Evolutionary conservation across 2,113 vertebrate genomes (phyloP).

Genomic region (Calypte anna): DNA sequence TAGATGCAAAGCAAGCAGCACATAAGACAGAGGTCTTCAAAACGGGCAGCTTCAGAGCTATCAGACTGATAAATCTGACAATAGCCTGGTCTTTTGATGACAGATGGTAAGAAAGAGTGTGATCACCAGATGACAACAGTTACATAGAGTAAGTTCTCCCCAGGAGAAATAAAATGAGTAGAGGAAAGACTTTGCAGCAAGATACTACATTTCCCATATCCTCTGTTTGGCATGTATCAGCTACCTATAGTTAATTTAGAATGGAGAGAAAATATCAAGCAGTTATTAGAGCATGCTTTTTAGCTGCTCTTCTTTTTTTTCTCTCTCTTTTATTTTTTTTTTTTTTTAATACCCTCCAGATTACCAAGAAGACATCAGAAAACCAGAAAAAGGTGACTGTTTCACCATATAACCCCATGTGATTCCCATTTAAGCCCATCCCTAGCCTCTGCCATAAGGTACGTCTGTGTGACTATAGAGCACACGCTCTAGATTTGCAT

Average conservation of each 20-base stretch:
- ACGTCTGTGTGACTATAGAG: not conserved
- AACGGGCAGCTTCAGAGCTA: not conserved
- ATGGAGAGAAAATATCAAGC: not conserved
- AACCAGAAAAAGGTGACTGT: not conserved
- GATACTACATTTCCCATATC: not conserved
- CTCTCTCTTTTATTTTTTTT: not conserved
- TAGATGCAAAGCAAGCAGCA: not conserved
- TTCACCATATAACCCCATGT: not conserved
- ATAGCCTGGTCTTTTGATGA: not conserved
- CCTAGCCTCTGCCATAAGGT: not conserved
- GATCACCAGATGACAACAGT: not conserved
- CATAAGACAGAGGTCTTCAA: not conserved
- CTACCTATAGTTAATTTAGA: not conserved
- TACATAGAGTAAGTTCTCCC: not conserved
- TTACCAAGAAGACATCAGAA: not conserved
- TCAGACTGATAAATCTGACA: not conserved
- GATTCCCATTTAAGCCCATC: not conserved
- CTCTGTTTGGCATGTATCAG: not conserved
- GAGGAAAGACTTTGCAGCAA: not conserved
- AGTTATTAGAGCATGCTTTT: not conserved
- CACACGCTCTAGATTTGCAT: rapidly evolving
- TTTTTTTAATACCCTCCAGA: not conserved
- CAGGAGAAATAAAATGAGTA: not conserved
- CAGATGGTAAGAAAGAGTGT: not conserved
- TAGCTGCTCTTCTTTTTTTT: too few species aligned